phyloP scores from a whole-genome alignment of 2,797 vertebrate genomes.

The Fringilla coelebs region DNA sequence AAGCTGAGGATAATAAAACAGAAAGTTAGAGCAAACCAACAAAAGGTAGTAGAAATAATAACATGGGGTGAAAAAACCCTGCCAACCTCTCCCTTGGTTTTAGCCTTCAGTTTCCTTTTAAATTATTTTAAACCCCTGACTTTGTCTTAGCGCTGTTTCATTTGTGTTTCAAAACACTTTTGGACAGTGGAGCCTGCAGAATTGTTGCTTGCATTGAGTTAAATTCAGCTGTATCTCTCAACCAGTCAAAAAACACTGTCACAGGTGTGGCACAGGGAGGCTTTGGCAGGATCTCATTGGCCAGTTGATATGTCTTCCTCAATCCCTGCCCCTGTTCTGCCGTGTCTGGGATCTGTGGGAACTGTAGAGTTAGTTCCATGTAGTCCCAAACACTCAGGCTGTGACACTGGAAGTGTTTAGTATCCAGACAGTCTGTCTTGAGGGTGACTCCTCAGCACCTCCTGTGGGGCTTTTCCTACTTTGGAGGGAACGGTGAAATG shows the following conservation, averaged over 20 bases:
- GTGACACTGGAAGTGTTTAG: neutral
- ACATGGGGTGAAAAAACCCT: neutral
- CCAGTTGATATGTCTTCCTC: neutral
- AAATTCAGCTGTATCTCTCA: neutral
- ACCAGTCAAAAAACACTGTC: neutral
- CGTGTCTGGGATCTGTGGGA: accelerated
- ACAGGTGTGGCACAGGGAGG: neutral
- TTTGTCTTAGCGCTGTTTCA: neutral
- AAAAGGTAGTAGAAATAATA: neutral
- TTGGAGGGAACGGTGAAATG: neutral
- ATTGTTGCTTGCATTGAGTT: neutral
- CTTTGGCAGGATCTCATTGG: neutral
- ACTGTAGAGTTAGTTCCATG: neutral
- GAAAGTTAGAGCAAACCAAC: neutral
- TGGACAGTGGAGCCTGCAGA: neutral
- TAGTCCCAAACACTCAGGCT: neutral
- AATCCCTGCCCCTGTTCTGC: neutral
- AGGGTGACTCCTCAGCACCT: neutral
- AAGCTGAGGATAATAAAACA: neutral
- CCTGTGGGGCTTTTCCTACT: neutral
- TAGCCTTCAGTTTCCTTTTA: neutral
- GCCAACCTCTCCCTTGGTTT: neutral
- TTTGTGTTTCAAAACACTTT: neutral
- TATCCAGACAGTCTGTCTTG: neutral
- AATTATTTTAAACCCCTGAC: neutral